These are phyloP conservation scores for Epizoanthus stellaris DNA, from an alignment of 92 coral and sea anemone genomes.

Conservation along the genomic window DNA sequence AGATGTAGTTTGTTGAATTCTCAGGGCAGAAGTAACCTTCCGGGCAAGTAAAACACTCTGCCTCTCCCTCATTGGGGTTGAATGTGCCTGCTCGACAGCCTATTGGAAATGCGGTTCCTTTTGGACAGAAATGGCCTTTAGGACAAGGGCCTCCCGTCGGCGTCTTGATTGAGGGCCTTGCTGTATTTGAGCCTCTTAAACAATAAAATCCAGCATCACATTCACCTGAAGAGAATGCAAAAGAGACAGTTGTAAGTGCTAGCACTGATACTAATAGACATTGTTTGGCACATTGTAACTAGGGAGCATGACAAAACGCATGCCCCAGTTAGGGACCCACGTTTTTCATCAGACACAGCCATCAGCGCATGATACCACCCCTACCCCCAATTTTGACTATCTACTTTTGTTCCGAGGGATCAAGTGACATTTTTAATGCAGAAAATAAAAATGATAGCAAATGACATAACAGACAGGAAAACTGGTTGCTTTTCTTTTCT, in stretches of 20 bases:
- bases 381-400: no score
- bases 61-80: slow-evolving; percentile 93
- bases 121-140: slow-evolving; percentile 87
- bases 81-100: slow-evolving; percentile 90
- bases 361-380: no score
- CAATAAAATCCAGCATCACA: slow-evolving; percentile 93
- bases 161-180: slow-evolving; percentile 78
- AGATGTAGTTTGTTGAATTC: slow-evolving; percentile 71
- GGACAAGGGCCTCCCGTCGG: slow-evolving; percentile 94
- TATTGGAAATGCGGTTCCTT: slow-evolving; percentile 86
- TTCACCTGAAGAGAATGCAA: slow-evolving; percentile 55
- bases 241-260: neutral
- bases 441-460: no score
- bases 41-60: slow-evolving; percentile 87
- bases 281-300: no score
- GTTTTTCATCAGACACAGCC: no score
- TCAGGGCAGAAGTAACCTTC: slow-evolving; percentile 92
- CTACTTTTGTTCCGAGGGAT: no score
- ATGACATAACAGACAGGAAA: no score
- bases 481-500: no score
- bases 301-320: no score
- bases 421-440: no score
- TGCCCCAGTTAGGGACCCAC: no score
- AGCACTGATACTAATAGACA: no score
- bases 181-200: slow-evolving; percentile 86